Evolutionary conservation across 1,140 invertebrate species (phyloP), one percentile per base, ranked within the genome.

Genomic region (Aphelinus atriplicis): DNA sequence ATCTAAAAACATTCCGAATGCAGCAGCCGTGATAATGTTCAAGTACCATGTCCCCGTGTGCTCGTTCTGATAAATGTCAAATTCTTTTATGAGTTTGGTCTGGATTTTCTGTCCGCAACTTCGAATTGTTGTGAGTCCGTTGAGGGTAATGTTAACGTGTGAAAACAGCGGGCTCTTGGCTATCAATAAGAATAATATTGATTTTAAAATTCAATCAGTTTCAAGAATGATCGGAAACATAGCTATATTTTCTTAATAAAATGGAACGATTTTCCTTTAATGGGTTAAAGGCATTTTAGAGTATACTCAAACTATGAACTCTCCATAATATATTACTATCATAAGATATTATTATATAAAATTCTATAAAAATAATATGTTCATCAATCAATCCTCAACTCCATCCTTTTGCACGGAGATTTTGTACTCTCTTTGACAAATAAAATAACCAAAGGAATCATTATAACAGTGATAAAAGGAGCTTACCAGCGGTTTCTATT

Each of bases 81-180:
- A 94, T 77, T 94, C 91, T 73, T 93, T 89, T 79, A 91, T 90
- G 72, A 97, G 89, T 67, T 92, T 87, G 74, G 90, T 87, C 81
- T 94, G 65, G 3, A 84, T 78, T 0, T 72, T 89, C 4, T 90
- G 87, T 26, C 90, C 89, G 48, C 92, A 91, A 3, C 95, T 94
- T 70, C 95, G 88, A 55, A 97, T 95, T 0, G 95, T 96, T 66
- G 92, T 90, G 3, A 97, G 87, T 2, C 96, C 96, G 78, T 93
- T 91, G 1, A 97, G 80, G 0, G 94, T 93, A 0, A 94, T 90
- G 47, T 92, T 94, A 50, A 97, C 89, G 76, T 97, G 95, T 0
- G 94, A 94, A 81, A 95, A 96, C 0, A 97, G 90, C 0, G 96
- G 95, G 86, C 92, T 94, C 68, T 92, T 90, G 10, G 90, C 92